phyloP scores from a whole-genome alignment of 1,140 invertebrate species.

The Drosophila nigromelanica region DNA sequence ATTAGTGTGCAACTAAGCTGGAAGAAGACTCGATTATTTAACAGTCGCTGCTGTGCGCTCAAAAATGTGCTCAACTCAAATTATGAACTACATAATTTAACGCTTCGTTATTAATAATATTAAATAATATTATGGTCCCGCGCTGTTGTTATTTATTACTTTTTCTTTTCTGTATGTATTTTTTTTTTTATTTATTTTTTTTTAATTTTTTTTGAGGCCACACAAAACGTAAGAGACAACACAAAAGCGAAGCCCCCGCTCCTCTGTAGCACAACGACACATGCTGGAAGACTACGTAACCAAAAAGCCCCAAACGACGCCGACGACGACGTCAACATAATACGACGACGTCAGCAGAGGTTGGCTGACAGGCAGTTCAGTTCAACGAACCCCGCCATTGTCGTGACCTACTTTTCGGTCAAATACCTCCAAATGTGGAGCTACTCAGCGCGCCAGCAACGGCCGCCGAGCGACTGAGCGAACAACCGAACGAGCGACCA shows the following conservation, averaged over 20 bases:
- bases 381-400: slow-evolving; percentile 84
- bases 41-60: slow-evolving; percentile 9
- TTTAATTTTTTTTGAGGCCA: slow-evolving; percentile 70
- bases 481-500: slow-evolving; percentile 1
- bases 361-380: slow-evolving; percentile 70
- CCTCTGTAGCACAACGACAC: slow-evolving; percentile 32
- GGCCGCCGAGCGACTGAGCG: slow-evolving; percentile 19
- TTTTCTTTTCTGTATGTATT: slow-evolving; percentile 12
- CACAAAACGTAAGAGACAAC: slow-evolving; percentile 43
- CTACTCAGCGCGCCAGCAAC: slow-evolving; percentile 49
- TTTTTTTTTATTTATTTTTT: slow-evolving; percentile 1
- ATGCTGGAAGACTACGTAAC: slow-evolving; percentile 71
- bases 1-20: slow-evolving; percentile 2
- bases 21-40: slow-evolving; percentile 26
- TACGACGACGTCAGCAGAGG: slow-evolving; percentile 58
- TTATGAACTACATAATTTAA: slow-evolving; percentile 36
- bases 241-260: slow-evolving; percentile 22
- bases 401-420: slow-evolving; percentile 84
- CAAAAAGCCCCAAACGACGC: slow-evolving; percentile 62
- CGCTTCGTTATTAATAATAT: slow-evolving; percentile 60
- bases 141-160: slow-evolving; percentile 30
- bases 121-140: slow-evolving; percentile 62
- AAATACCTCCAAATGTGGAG: slow-evolving; percentile 83
- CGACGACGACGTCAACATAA: slow-evolving; percentile 52
- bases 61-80: slow-evolving; percentile 11